Conservation (phyloP, 2,888 invertebrate genomes). For the Diachrysia chrysitis region DNA sequence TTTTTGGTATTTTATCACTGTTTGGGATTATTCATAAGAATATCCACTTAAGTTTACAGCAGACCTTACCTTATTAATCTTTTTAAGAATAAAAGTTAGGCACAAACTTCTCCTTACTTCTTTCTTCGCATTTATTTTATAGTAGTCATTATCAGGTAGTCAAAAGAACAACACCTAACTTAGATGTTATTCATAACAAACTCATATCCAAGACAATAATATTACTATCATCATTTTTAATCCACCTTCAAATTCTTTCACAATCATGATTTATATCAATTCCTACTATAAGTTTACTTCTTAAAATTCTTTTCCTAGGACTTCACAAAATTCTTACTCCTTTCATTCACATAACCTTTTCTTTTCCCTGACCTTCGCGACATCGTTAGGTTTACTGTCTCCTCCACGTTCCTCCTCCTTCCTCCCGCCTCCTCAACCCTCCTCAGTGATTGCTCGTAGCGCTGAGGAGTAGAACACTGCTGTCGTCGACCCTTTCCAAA, state of each 20-base stretch:
- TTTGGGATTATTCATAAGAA: background rate
- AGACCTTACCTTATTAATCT: background rate
- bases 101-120: background rate
- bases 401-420: background rate
- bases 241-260: background rate
- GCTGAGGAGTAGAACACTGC: slow-evolving; percentile 68
- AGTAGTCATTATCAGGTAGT: background rate
- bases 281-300: no score
- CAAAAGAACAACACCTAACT: background rate
- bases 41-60: background rate
- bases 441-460: slow-evolving; percentile 61
- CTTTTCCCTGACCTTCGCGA: no score
- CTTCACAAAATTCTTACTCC: no score
- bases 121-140: background rate
- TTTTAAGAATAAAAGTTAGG: background rate
- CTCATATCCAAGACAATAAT: no score
- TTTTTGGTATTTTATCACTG: background rate
- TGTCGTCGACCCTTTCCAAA: slow-evolving; percentile 75
- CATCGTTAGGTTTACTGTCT: background rate
- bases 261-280: background rate
- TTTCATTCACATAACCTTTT: no score
- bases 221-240: no score
- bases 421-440: background rate
- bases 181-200: background rate
- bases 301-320: no score